A percentile compares a stretch with the other conserved stretches of the same genome.
phyloP scores from a whole-genome alignment of 2,888 invertebrate species.

The Lumbricus terrestris region DNA sequence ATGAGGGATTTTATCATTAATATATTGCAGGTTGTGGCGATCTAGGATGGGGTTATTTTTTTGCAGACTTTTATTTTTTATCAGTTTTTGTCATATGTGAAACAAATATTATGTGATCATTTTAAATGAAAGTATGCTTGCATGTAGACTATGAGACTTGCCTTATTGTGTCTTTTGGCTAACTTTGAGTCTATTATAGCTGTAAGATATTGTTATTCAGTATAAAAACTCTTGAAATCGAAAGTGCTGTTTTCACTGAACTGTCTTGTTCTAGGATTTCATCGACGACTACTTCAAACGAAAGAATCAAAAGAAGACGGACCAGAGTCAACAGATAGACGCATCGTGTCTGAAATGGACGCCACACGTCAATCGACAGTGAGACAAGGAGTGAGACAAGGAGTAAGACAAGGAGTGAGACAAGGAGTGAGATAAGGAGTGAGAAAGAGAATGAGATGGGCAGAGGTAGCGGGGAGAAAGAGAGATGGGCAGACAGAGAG shows the following conservation, averaged over 20 bases:
- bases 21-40: background rate
- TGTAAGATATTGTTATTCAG: too few relatives aligned
- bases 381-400: background rate
- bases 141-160: background rate
- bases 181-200: too few relatives aligned
- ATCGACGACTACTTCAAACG: slow-evolving; percentile 87
- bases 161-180: background rate
- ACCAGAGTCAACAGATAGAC: slow-evolving; percentile 80
- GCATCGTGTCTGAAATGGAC: slow-evolving; percentile 83
- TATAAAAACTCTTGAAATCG: background rate
- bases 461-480: too few relatives aligned
- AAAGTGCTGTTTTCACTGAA: background rate
- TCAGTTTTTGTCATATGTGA: background rate
- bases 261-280: slow-evolving; percentile 71
- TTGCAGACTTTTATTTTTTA: background rate
- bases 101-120: background rate
- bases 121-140: background rate
- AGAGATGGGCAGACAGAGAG: too few relatives aligned
- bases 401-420: too few relatives aligned
- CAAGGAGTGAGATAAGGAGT: too few relatives aligned
- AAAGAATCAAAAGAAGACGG: slow-evolving; percentile 71
- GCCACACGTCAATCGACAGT: slow-evolving; percentile 61
- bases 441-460: too few relatives aligned
- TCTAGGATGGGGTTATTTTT: background rate
- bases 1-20: background rate